Conservation (phyloP, 2,113 vertebrate species). For the Nothobranchius kuhntae region DNA sequence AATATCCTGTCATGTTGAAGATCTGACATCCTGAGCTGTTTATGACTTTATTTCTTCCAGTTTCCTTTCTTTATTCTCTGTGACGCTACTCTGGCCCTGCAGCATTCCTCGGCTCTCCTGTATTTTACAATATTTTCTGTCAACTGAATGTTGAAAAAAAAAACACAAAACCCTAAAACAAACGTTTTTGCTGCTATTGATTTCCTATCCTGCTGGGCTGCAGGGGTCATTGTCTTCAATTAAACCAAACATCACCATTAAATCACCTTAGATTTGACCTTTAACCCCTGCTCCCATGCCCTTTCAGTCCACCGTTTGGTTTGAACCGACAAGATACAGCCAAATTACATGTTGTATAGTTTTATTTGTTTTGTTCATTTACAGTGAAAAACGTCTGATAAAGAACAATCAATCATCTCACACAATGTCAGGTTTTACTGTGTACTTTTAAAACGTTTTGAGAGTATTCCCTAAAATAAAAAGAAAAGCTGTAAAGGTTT, state of each 20-base stretch:
- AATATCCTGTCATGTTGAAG: no score
- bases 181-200: constrained; percentile 59
- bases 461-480: background rate
- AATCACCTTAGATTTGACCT: constrained; percentile 52
- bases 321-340: background rate
- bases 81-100: background rate
- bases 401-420: constrained; percentile 57
- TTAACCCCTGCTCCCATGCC: constrained; percentile 16
- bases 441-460: constrained; percentile 5
- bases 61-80: no score
- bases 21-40: no score
- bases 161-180: background rate
- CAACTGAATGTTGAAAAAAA: constrained; percentile 11
- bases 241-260: constrained; percentile 27
- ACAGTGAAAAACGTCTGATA: constrained; percentile 16
- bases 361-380: background rate
- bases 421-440: background rate
- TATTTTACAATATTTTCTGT: background rate
- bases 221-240: constrained; percentile 57
- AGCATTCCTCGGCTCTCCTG: background rate
- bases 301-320: constrained; percentile 1
- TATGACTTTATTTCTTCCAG: no score
- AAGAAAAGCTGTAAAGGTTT: background rate
- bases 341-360: no score
- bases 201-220: constrained; percentile 45